Conservation (phyloP, 2,797 vertebrate species). For the Halcyon chelicuti region DNA sequence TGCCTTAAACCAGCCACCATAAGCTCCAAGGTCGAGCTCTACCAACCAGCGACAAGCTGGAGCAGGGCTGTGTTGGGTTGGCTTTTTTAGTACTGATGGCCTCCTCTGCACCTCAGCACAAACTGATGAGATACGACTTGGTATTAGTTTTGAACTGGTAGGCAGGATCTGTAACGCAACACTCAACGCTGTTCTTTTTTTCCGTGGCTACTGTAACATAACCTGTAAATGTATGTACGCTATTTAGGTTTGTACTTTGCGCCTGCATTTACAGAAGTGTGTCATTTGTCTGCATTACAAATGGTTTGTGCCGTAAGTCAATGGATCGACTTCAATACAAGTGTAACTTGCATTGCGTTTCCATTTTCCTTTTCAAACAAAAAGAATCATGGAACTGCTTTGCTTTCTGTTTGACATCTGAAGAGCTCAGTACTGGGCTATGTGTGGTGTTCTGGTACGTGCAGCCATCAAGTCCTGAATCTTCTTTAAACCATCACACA, state of each 20-base stretch:
- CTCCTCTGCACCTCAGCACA: rapidly evolving
- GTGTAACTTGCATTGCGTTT: not conserved
- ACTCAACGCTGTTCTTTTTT: not conserved
- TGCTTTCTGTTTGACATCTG: not conserved
- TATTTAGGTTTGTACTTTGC: not conserved
- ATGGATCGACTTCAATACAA: not conserved
- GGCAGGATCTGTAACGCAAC: not conserved
- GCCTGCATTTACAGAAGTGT: not conserved
- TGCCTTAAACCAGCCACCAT: not conserved
- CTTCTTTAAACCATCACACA: not conserved
- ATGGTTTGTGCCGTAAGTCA: not conserved
- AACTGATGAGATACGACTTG: no score
- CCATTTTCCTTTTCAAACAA: not conserved
- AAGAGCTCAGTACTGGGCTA: not conserved
- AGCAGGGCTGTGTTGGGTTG: rapidly evolving
- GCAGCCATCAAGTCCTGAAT: not conserved
- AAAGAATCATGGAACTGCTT: not conserved
- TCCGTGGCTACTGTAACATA: not conserved
- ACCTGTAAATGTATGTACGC: not conserved
- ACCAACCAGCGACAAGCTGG: not conserved
- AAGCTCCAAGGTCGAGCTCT: not conserved
- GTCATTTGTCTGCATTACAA: not conserved
- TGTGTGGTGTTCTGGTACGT: rapidly evolving
- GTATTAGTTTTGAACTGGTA: not conserved
- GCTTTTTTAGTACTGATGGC: not conserved